Evolutionary conservation across 2,888 invertebrate species (phyloP).

Genomic region (Acronicta psi): DNA sequence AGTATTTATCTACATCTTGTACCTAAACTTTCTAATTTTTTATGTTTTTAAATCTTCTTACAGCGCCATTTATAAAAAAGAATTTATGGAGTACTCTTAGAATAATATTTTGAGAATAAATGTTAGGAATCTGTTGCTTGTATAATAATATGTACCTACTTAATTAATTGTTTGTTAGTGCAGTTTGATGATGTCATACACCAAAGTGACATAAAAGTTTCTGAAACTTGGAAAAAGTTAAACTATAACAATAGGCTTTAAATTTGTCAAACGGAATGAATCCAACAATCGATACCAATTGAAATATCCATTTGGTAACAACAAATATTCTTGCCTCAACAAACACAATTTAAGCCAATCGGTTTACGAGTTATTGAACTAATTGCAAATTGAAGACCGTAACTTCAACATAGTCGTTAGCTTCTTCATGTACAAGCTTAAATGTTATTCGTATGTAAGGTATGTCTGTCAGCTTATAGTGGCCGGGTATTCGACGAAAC

Average conservation of each 20-base stretch:
- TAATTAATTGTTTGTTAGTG: constrained; percentile 29
- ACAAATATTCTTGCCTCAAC: constrained; percentile 30
- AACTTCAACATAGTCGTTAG: constrained; percentile 34
- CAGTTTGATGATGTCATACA: constrained; percentile 9
- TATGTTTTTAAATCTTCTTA: constrained; percentile 33
- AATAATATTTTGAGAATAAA: constrained; percentile 27
- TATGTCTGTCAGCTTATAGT: constrained; percentile 75
- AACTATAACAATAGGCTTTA: constrained; percentile 15
- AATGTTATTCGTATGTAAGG: constrained; percentile 72
- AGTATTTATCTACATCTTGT: constrained; percentile 56
- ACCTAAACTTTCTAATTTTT: constrained; percentile 43
- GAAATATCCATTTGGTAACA: constrained; percentile 24
- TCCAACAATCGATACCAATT: constrained; percentile 43
- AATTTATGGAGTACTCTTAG: constrained; percentile 33
- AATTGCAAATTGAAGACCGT: constrained; percentile 48
- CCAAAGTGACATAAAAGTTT: constrained; percentile 21
- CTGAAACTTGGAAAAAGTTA: constrained; percentile 26
- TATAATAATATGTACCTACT: constrained; percentile 1
- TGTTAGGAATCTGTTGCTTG: constrained; percentile 20
- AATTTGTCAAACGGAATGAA: constrained; percentile 34
- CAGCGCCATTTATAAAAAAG: constrained; percentile 33
- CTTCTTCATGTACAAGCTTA: constrained; percentile 57
- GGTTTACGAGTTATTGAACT: constrained; percentile 42
- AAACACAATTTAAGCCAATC: constrained; percentile 46
- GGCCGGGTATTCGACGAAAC: constrained; percentile 52